Conservation (phyloP, 2,797 vertebrate species). For the Hozukius guyotensis region DNA sequence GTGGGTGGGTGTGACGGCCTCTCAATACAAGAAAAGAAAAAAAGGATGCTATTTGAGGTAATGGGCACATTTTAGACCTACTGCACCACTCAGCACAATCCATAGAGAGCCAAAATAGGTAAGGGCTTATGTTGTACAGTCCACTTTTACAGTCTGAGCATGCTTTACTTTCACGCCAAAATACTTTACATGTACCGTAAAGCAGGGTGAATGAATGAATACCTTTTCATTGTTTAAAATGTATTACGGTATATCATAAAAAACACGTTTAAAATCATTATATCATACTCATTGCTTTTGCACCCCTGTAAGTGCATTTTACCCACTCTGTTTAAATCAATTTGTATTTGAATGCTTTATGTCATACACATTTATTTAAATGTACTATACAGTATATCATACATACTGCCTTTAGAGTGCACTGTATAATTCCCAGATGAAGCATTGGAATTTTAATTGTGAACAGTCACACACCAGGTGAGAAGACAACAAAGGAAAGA, state of each 20-base stretch:
- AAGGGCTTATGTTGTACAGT: neutral
- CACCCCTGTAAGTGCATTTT: neutral
- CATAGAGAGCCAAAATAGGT: neutral
- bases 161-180: neutral
- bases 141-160: neutral
- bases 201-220: neutral
- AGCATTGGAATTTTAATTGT: neutral
- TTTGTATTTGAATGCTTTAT: neutral
- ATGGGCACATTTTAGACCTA: conserved; percentile 4
- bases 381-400: neutral
- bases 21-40: neutral
- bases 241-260: neutral
- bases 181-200: neutral
- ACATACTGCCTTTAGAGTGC: neutral
- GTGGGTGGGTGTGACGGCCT: neutral
- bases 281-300: neutral
- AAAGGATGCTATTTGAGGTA: conserved; percentile 2
- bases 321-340: neutral
- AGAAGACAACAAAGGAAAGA: conserved; percentile 16
- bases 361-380: neutral
- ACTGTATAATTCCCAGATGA: conserved; percentile 3
- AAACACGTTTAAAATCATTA: neutral
- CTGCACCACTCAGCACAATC: conserved; percentile 2
- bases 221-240: neutral
- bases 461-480: conserved; percentile 10